Conservation (phyloP, 2,113 vertebrate species). For the Perognathus longimembris region DNA sequence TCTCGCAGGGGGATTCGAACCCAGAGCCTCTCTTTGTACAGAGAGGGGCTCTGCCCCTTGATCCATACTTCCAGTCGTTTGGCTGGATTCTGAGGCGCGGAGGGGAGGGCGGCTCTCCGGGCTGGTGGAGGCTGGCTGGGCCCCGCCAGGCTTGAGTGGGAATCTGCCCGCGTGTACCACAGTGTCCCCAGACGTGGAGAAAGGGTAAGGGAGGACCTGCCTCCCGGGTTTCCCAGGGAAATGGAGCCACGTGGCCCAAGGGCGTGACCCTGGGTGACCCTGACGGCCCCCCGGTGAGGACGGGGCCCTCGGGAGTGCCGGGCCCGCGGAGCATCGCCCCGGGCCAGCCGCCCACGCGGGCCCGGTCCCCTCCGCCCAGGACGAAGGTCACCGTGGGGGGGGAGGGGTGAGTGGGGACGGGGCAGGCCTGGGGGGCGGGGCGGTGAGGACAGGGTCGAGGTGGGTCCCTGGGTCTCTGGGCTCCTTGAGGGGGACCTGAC, state of each 20-base stretch:
- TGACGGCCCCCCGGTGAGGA: too few species aligned
- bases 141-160: fast-evolving
- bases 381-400: slow-evolving; percentile 77
- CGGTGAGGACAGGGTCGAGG: too few species aligned
- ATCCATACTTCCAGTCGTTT: too few species aligned
- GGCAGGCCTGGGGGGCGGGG: background rate
- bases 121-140: background rate
- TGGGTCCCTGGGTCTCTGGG: background rate
- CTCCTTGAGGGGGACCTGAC: background rate
- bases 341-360: slow-evolving; percentile 68
- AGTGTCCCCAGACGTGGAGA: background rate
- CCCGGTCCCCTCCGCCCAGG: slow-evolving; percentile 39
- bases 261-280: background rate
- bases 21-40: too few species aligned
- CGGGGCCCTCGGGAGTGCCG: slow-evolving; percentile 11
- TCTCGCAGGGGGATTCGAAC: too few species aligned
- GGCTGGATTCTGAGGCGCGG: too few species aligned
- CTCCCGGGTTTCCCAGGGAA: background rate
- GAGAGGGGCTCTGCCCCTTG: too few species aligned
- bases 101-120: too few species aligned
- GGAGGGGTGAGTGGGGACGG: background rate
- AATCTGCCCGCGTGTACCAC: background rate
- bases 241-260: fast-evolving
- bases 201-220: fast-evolving
- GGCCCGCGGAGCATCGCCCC: background rate